Evolutionary conservation across 2,888 invertebrate species (phyloP).

Genomic region (Harpagoxenus sublaevis): DNA sequence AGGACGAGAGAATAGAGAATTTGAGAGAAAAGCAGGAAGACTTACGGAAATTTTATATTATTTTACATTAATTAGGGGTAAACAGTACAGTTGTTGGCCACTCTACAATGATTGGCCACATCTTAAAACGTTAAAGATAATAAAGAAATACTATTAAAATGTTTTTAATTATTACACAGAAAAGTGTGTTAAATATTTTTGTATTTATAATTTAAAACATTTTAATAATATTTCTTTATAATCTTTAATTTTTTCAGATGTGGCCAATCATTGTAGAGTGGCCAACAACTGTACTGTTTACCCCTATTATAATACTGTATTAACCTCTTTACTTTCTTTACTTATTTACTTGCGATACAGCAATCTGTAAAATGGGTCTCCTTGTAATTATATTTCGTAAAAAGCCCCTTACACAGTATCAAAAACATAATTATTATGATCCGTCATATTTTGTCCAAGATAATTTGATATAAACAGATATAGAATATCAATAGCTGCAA

Average conservation of each 20-base stretch:
- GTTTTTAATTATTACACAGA: no score
- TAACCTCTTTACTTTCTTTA: not conserved
- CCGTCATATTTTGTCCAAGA: not conserved
- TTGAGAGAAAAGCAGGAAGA: not conserved
- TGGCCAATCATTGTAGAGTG: no score
- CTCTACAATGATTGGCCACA: no score
- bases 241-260: no score
- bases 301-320: not conserved
- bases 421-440: constrained; percentile 1
- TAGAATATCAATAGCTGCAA: not conserved
- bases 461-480: not conserved
- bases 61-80: not conserved
- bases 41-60: not conserved
- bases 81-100: no score
- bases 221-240: no score
- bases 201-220: no score
- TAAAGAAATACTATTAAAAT: no score
- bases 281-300: no score
- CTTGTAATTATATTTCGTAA: not conserved
- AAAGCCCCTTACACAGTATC: not conserved
- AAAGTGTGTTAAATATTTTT: no score
- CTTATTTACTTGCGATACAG: not conserved
- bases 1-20: not conserved
- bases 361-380: not conserved
- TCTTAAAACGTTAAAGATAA: no score